Evolutionary conservation across 2,797 vertebrate genomes (phyloP), one percentile per base, ranked within the genome.

Genomic region (Hydrolagus colliei): DNA sequence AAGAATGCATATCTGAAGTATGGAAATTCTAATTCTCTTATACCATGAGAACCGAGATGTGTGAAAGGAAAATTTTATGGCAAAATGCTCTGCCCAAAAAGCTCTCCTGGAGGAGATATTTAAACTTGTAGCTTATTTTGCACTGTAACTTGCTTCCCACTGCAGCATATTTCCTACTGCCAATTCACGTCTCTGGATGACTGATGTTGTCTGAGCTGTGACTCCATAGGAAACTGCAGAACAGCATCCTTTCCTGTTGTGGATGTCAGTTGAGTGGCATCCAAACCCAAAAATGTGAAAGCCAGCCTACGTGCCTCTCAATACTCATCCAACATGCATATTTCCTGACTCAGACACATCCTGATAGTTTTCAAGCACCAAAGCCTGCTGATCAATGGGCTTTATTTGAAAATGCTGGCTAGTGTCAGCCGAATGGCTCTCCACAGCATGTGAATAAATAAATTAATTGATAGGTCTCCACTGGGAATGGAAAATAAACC

Each of bases 231-330:
- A 71, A 82, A 71, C 67, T 84, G 27, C 18, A 52, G 20, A 68
- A 18, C 79, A 68, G 32, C 9, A 18, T 41, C 18, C 16, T 71
- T 84, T 84, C 79, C 79, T 84, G 79, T 84, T 11, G 27, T 11
- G 13, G 79, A 84, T 71, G 52, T n/a, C 75, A 77, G n/a, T 61
- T 20, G n/a, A 77, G 75, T 77, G 63, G 62, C 79, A 84, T 84
- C 79, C 9, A 41, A 84, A 65, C 18, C 41, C 2, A 52, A 52
- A 52, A 52, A 52, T 84, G 16, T 68, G 65, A 65, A 35, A 27
- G 27, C 27, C 27, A 27, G 27, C 27, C 27, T 27, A 27, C 27
- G 27, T 27, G 27, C 27, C 27, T 27, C 27, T 27, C 27, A 27
- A 6, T 52, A 52, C 1, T 52, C 41, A 52, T 52, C 41, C 41